phyloP scores from a whole-genome alignment of 2,888 invertebrate species.

The Lacanobia oleracea region DNA sequence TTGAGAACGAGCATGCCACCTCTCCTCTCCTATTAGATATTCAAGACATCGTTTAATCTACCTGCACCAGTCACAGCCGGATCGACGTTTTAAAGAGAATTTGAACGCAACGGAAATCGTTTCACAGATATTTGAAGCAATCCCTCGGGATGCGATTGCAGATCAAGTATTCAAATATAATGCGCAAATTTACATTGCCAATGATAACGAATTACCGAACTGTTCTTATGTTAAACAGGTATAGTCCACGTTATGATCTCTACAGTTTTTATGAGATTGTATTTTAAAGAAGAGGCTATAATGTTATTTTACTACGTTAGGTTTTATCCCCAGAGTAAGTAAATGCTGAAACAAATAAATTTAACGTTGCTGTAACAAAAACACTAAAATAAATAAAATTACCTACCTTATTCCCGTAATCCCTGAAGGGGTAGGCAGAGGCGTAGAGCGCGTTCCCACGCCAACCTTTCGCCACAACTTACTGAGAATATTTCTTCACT shows the following conservation, averaged over 20 bases:
- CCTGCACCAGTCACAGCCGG: slow-evolving; percentile 74
- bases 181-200: slow-evolving; percentile 69
- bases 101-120: slow-evolving; percentile 78
- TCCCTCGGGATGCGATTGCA: slow-evolving; percentile 73
- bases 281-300: slow-evolving; percentile 23
- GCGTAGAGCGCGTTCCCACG: slow-evolving; percentile 4
- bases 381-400: slow-evolving; percentile 37
- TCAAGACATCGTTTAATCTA: slow-evolving; percentile 88
- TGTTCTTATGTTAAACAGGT: slow-evolving; percentile 50
- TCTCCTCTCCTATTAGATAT: slow-evolving; percentile 85
- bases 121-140: slow-evolving; percentile 77
- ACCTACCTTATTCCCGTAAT: slow-evolving; percentile 16
- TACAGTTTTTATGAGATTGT: slow-evolving; percentile 8
- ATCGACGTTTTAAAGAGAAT: slow-evolving; percentile 81
- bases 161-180: slow-evolving; percentile 73
- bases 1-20: slow-evolving; percentile 79
- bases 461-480: neutral
- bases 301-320: slow-evolving; percentile 32
- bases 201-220: slow-evolving; percentile 63
- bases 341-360: slow-evolving; percentile 51
- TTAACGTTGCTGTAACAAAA: slow-evolving; percentile 30
- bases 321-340: slow-evolving; percentile 38
- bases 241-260: slow-evolving; percentile 21
- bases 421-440: slow-evolving; percentile 20
- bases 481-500: neutral